These are phyloP conservation scores for Boloria euphrosyne DNA, from an alignment of 2,888 invertebrate species.

Conservation along the genomic window DNA sequence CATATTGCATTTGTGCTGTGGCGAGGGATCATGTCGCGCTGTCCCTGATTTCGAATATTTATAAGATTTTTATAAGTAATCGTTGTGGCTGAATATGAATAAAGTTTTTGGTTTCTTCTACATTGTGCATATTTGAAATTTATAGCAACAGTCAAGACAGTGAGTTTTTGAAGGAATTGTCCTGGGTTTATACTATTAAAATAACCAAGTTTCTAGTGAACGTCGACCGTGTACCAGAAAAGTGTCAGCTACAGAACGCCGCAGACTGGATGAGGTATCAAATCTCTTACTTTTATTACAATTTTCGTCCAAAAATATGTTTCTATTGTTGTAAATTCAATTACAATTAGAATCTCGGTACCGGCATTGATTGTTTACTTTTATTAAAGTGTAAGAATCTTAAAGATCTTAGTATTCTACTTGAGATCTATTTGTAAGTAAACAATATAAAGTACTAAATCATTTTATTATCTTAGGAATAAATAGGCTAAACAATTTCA, in stretches of 20 bases:
- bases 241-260: constrained; percentile 55
- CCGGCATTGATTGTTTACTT: constrained; percentile 65
- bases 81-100: constrained; percentile 39
- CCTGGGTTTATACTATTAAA: constrained; percentile 65
- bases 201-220: constrained; percentile 62
- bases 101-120: constrained; percentile 30
- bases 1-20: constrained; percentile 68
- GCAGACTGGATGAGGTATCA: constrained; percentile 51
- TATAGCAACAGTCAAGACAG: constrained; percentile 37
- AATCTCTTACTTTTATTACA: constrained; percentile 21
- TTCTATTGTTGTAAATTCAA: constrained; percentile 32
- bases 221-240: constrained; percentile 57
- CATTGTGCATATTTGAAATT: constrained; percentile 36
- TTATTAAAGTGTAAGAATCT: constrained; percentile 20
- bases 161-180: constrained; percentile 44
- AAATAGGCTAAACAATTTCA: constrained; percentile 41
- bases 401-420: constrained; percentile 5
- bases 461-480: constrained; percentile 12
- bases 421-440: neutral
- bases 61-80: constrained; percentile 45
- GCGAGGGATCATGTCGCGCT: constrained; percentile 54
- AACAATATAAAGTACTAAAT: neutral
- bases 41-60: constrained; percentile 55
- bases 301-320: constrained; percentile 22
- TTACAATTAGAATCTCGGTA: constrained; percentile 39